These are phyloP conservation scores for Phragmatobia fuliginosa DNA, from an alignment of 2,888 invertebrate species.

Conservation along the genomic window DNA sequence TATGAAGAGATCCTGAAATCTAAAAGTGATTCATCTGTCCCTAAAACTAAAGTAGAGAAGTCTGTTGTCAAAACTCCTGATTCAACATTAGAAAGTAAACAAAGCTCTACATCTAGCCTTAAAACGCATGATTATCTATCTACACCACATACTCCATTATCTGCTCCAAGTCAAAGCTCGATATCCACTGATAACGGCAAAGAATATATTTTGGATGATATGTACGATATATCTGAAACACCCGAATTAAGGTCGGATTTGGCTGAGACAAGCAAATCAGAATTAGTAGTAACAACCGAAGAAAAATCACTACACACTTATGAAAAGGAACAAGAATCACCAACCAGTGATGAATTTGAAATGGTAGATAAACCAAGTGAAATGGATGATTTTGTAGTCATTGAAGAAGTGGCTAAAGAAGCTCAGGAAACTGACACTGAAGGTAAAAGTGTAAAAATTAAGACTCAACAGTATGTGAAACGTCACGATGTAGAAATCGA, in stretches of 20 bases:
- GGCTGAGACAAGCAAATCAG: constrained; percentile 83
- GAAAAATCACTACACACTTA: constrained; percentile 85
- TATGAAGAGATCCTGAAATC: constrained; percentile 84
- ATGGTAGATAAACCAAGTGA: constrained; percentile 95
- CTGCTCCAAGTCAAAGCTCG: constrained; percentile 88
- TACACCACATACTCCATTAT: constrained; percentile 88
- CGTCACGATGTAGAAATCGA: constrained; percentile 91
- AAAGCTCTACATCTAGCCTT: constrained; percentile 86
- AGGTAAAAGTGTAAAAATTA: constrained; percentile 92
- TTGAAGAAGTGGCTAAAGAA: constrained; percentile 95
- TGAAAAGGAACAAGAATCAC: constrained; percentile 90
- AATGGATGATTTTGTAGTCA: constrained; percentile 95
- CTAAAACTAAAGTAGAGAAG: constrained; percentile 80
- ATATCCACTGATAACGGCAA: constrained; percentile 89
- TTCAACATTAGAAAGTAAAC: constrained; percentile 81
- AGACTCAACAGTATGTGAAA: constrained; percentile 81
- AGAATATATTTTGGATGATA: constrained; percentile 88
- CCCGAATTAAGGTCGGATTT: constrained; percentile 85
- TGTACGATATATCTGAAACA: constrained; percentile 87
- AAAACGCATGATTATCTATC: constrained; percentile 85
- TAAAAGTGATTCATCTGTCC: constrained; percentile 83
- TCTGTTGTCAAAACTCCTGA: constrained; percentile 76
- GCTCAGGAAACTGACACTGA: constrained; percentile 94
- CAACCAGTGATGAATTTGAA: constrained; percentile 94
- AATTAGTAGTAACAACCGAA: constrained; percentile 87